These are phyloP conservation scores for Sinotaia quadrata DNA, from an alignment of 2,888 invertebrate species.

Conservation along the genomic window DNA sequence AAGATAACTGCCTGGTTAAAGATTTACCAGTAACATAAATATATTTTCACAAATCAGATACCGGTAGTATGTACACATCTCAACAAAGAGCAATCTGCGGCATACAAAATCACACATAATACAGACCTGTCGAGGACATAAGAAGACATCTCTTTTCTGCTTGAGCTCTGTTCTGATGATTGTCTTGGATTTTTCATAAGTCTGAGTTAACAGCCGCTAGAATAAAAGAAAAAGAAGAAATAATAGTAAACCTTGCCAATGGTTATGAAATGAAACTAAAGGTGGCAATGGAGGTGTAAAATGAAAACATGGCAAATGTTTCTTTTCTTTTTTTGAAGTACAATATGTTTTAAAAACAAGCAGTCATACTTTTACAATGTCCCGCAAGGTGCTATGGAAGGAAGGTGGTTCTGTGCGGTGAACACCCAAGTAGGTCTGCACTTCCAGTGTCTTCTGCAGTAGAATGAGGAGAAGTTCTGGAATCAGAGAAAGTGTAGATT, in stretches of 20 bases:
- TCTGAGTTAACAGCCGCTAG: constrained; percentile 55
- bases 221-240: constrained; percentile 14
- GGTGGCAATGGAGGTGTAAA: not conserved
- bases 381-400: constrained; percentile 1
- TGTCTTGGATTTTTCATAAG: constrained; percentile 60
- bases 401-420: constrained; percentile 3
- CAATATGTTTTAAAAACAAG: too few species aligned
- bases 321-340: too few species aligned
- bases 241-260: not conserved
- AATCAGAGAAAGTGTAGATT: too few species aligned
- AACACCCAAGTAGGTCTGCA: constrained; percentile 23
- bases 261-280: not conserved
- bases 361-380: constrained; percentile 23
- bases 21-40: too few species aligned
- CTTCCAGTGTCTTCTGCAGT: constrained; percentile 21
- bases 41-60: too few species aligned
- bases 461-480: constrained; percentile 26
- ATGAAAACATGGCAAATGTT: not conserved
- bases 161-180: constrained; percentile 53
- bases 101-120: too few species aligned
- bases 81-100: too few species aligned
- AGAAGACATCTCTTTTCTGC: constrained; percentile 41
- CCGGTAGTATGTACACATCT: too few species aligned
- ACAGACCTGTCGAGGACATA: constrained; percentile 54
- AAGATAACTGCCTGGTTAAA: too few species aligned